Evolutionary conservation across 2,113 vertebrate genomes (phyloP).

Genomic region (Athene cunicularia): DNA sequence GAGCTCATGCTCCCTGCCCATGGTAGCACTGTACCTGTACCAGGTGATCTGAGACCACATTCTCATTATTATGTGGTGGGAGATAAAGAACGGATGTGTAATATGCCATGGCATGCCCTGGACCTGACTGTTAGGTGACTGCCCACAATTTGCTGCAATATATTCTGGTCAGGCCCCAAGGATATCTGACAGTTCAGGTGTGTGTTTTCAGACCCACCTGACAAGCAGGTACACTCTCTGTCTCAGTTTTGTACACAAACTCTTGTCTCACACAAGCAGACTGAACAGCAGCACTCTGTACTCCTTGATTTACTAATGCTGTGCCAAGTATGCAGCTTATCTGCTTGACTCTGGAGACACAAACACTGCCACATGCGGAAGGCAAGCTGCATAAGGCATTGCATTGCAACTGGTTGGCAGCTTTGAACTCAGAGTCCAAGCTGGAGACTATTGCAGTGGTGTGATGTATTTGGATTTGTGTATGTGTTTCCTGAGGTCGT

Average conservation of each 20-base stretch:
- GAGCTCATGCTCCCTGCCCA: background rate
- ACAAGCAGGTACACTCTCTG: no score
- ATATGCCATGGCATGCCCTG: fast-evolving
- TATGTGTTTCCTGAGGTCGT: fast-evolving
- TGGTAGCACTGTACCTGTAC: background rate
- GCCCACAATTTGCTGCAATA: background rate
- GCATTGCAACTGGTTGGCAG: background rate
- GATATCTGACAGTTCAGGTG: background rate
- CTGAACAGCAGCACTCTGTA: background rate
- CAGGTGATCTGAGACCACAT: fast-evolving
- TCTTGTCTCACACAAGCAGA: background rate
- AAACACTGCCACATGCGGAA: fast-evolving
- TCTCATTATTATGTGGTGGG: background rate
- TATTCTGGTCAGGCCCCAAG: background rate
- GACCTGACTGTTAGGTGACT: background rate
- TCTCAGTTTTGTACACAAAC: background rate
- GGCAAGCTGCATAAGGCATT: background rate
- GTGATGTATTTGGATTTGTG: background rate
- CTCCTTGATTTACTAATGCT: background rate
- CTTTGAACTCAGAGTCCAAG: background rate
- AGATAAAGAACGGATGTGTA: no score
- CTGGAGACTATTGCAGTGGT: background rate
- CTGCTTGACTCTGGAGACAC: background rate
- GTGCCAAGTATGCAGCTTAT: background rate
- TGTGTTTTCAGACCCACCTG: background rate